Percentiles rank a stretch among this genome's conserved stretches.
Evolutionary conservation across 2,888 invertebrate genomes (phyloP).

Genomic region (Apamea sordens): DNA sequence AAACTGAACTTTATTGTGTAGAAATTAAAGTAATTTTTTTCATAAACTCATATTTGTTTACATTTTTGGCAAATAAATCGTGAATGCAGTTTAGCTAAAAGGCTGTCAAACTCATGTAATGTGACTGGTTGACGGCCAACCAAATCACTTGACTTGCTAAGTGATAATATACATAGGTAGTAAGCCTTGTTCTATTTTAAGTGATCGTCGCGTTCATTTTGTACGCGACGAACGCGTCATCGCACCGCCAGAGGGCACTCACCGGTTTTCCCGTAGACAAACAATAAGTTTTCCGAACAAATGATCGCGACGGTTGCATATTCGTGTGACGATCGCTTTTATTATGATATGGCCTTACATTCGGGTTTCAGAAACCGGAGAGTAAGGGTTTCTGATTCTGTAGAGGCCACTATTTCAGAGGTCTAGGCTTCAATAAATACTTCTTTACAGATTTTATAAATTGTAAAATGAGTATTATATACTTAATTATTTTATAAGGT

Average conservation of each 20-base stretch:
- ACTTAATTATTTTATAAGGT: not conserved
- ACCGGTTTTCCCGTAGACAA: not conserved
- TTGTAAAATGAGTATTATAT: slow-evolving; percentile 13
- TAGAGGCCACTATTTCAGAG: slow-evolving; percentile 8
- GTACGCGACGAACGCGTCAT: not conserved
- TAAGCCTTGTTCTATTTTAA: not conserved
- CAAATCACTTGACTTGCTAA: not conserved
- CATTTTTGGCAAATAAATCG: too few species aligned
- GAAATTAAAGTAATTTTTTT: too few species aligned
- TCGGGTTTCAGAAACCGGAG: not conserved
- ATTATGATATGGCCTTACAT: not conserved
- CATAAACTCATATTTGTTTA: too few species aligned
- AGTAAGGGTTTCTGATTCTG: not conserved
- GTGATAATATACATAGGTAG: not conserved
- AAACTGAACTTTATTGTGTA: too few species aligned
- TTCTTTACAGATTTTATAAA: not conserved
- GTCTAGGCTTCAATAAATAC: not conserved
- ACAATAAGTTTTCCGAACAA: not conserved
- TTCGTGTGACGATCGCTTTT: not conserved
- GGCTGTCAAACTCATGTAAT: not conserved
- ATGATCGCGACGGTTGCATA: not conserved
- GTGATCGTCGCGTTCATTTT: not conserved
- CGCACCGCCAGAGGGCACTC: not conserved
- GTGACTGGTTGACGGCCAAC: not conserved
- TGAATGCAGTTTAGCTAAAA: not conserved